Evolutionary conservation across 2,113 vertebrate species (phyloP), one percentile per base, ranked within the genome.

Genomic region (Stegastes partitus): DNA sequence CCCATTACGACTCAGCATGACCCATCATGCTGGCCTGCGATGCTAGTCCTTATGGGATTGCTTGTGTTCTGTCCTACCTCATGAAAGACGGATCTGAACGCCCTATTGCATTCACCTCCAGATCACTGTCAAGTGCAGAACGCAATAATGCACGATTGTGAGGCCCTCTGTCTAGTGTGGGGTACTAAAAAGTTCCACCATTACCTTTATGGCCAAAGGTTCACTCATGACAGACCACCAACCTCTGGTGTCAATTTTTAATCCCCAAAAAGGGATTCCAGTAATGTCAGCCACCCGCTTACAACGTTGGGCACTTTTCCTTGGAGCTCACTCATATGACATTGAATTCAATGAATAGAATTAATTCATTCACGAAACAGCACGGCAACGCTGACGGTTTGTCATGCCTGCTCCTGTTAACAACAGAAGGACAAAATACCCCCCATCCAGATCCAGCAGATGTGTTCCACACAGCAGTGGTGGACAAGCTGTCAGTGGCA

Each of bases 271-370:
- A 7, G 42, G 53, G 0, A 12, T 68, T 4, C 54, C 63, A 23
- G 14, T n/a, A 7, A 61, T 68, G 63, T 2, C 45, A 15, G 19
- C 54, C 0, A 16, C 28, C 0, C n/a, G 26, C 0, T 7, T 56
- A 5, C 51, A 65, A 5, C 16, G 4, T 1, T 57, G 62, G 63
- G 25, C 51, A 1, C 16, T 75, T 9, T 58, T 75, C 39, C 15
- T 66, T 3, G 57, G 58, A 11, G 49, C 49, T 2, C 71, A 74
- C 37, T n/a, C 21, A 0, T 44, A 69, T 12, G 11, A n/a, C 23
- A 69, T 45, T 56, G 67, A 69, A 14, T 69, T 58, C 8, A 37
- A 37, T 2, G 44, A 55, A 15, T n/a, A n/a, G n/a, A n/a, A n/a
- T n/a, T n/a, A n/a, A n/a, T n/a, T n/a, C n/a, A n/a, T n/a, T n/a